Conservation (phyloP, 2,797 vertebrate species). For the Acrocephalus scirpaceus region DNA sequence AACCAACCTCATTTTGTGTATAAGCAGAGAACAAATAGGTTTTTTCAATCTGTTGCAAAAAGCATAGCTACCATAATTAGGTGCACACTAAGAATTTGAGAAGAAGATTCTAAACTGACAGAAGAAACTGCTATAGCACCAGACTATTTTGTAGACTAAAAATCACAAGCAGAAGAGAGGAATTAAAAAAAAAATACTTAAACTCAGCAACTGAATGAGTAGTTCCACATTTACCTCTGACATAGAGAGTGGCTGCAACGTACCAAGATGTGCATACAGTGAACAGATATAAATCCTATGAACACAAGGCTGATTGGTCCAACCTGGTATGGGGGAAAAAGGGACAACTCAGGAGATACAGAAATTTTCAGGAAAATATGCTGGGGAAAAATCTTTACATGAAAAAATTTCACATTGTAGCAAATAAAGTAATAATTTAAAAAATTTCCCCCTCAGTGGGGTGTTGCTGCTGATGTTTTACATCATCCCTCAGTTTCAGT, state of each 20-base stretch:
- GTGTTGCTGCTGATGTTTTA: not conserved
- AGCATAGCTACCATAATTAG: not conserved
- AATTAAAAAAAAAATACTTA: not conserved
- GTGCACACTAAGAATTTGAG: not conserved
- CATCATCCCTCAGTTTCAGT: not conserved
- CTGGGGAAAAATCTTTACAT: not conserved
- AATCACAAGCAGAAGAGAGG: not conserved
- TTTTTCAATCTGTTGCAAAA: not conserved
- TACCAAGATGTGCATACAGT: slow-evolving; percentile 91
- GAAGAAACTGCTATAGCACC: not conserved
- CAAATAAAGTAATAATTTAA: not conserved
- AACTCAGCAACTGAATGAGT: slow-evolving; percentile 36
- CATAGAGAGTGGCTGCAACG: slow-evolving; percentile 86
- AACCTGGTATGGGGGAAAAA: slow-evolving; percentile 68
- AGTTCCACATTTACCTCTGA: slow-evolving; percentile 83
- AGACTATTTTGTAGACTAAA: not conserved
- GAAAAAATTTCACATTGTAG: not conserved
- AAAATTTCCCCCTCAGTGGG: accelerated
- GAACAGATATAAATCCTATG: slow-evolving; percentile 86
- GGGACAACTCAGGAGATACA: not conserved
- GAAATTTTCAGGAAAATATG: not conserved
- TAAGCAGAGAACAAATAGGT: not conserved
- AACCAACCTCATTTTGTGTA: not conserved
- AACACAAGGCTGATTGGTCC: slow-evolving; percentile 87
- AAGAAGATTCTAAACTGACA: not conserved